Evolutionary conservation across 2,113 vertebrate genomes (phyloP).

Genomic region (Onychostoma macrolepis): DNA sequence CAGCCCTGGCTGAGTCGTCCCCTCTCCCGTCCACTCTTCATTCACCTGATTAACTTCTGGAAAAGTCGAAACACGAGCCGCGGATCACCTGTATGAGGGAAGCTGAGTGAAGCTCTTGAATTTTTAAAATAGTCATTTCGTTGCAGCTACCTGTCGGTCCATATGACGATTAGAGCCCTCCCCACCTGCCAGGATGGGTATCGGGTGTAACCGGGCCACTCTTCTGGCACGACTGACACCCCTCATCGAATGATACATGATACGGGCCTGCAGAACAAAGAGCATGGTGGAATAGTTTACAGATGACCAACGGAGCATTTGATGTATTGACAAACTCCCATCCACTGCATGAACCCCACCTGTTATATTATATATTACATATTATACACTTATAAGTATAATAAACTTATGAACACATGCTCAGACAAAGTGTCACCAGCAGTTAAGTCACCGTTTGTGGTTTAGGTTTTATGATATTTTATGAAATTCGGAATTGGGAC

Average conservation of each 20-base stretch:
- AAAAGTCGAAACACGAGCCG: slow-evolving; percentile 77
- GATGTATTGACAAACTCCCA: slow-evolving; percentile 27
- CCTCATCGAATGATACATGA: slow-evolving; percentile 57
- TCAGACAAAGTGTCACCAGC: neutral
- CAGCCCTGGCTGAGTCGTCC: slow-evolving; percentile 48
- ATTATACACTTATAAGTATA: neutral
- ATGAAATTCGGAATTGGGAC: neutral
- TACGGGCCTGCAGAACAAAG: slow-evolving; percentile 46
- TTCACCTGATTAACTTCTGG: slow-evolving; percentile 72
- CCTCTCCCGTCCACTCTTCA: slow-evolving; percentile 59
- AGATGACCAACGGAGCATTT: slow-evolving; percentile 16
- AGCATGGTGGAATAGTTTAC: slow-evolving; percentile 27
- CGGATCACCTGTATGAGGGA: slow-evolving; percentile 64
- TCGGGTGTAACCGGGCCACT: slow-evolving; percentile 59
- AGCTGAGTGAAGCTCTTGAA: slow-evolving; percentile 75
- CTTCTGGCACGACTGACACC: slow-evolving; percentile 51
- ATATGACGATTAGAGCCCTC: slow-evolving; percentile 63
- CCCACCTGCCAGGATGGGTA: slow-evolving; percentile 69
- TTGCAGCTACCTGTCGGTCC: slow-evolving; percentile 60
- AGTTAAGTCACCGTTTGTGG: neutral
- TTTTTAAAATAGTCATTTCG: slow-evolving; percentile 81
- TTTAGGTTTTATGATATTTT: neutral
- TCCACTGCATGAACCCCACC: neutral
- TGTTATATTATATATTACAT: neutral
- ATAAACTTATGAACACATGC: neutral